A percentile compares a stretch with the other conserved stretches of the same genome.
Evolutionary conservation across 2,797 vertebrate genomes (phyloP).

Genomic region (Lacerta bilineata): DNA sequence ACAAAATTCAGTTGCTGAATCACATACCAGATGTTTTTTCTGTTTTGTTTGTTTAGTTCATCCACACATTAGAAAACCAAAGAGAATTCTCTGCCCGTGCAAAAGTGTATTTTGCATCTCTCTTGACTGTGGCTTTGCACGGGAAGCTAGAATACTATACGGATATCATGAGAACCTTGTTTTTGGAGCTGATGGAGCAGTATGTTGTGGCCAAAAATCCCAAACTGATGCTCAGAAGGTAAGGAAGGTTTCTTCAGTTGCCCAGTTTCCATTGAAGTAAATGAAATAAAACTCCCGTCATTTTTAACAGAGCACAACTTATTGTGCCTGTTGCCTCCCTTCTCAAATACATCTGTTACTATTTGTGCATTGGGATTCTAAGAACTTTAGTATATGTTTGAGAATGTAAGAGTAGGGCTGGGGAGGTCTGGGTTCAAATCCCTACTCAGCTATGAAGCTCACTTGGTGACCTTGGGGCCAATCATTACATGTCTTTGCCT

Average conservation of each 20-base stretch:
- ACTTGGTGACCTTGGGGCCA: too few species aligned
- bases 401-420: not conserved
- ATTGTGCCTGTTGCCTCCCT: not conserved
- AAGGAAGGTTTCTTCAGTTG: constrained; percentile 56
- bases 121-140: constrained; percentile 95
- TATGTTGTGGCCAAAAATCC: constrained; percentile 98
- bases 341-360: not conserved
- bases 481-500: too few species aligned
- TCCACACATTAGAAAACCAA: constrained; percentile 93
- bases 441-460: too few species aligned
- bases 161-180: constrained; percentile 95
- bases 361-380: not conserved
- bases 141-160: constrained; percentile 99
- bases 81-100: constrained; percentile 95
- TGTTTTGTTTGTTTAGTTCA: constrained; percentile 86
- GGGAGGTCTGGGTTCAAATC: too few species aligned
- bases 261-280: not conserved
- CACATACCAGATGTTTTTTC: constrained; percentile 51
- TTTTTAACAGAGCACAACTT: not conserved
- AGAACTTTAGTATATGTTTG: constrained; percentile 27
- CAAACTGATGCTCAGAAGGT: constrained; percentile 98
- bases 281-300: not conserved
- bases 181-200: constrained; percentile 95
- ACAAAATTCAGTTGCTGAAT: constrained; percentile 26
- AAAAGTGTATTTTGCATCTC: constrained; percentile 95